These are phyloP conservation scores for Sphenopsis melanotis DNA, from an alignment of 2,797 vertebrate genomes.

Conservation along the genomic window DNA sequence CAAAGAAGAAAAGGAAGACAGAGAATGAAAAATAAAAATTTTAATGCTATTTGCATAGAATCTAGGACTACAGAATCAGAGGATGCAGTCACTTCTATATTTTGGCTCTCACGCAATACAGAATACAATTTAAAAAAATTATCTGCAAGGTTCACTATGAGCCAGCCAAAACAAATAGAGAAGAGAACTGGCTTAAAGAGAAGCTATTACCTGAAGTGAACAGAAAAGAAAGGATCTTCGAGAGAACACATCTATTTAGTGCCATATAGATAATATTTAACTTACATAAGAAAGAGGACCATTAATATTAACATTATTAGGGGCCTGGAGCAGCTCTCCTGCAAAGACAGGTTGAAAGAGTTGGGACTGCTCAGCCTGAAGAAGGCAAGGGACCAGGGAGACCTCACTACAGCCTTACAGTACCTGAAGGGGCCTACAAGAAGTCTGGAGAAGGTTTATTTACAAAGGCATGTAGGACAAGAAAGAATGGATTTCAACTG, in stretches of 20 bases:
- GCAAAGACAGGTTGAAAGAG: neutral
- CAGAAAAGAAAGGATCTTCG: neutral
- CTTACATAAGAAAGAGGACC: neutral
- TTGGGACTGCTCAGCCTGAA: neutral
- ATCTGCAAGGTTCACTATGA: neutral
- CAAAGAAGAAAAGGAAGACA: neutral
- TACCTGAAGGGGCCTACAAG: neutral
- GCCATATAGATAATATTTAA: neutral
- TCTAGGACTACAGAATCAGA: neutral
- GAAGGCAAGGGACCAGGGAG: neutral
- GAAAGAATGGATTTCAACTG: neutral
- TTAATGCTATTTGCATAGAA: neutral
- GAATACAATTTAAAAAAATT: neutral
- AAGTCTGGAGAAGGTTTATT: neutral
- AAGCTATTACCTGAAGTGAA: neutral
- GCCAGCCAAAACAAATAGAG: neutral
- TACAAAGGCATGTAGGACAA: no score
- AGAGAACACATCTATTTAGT: neutral
- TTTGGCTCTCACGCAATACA: neutral
- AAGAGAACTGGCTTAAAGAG: neutral
- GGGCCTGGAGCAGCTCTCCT: neutral
- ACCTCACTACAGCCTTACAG: neutral
- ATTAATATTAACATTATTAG: neutral
- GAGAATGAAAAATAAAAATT: neutral
- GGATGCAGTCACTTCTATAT: neutral